Evolutionary conservation across 1,140 invertebrate species (phyloP), one percentile per base, ranked within the genome.

Genomic region (Dolichoris vasculosae): DNA sequence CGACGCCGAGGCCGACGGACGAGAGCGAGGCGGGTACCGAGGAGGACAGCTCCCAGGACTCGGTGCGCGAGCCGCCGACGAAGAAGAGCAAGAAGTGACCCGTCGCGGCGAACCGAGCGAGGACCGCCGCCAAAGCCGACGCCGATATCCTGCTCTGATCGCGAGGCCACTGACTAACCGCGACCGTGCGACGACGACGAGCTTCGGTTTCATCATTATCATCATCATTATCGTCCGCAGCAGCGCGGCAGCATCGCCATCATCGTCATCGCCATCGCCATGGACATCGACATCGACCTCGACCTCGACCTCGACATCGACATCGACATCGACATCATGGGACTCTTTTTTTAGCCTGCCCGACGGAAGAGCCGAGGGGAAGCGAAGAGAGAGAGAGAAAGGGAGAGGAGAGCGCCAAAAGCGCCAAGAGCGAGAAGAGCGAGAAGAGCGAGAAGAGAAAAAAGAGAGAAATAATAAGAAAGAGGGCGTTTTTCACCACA

Each of bases 1-100:
- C 92, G 77, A 90, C 92, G 81, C 90, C 92, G 75, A 90, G 93
- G 86, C 91, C 92, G 46, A 93, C 93, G 71, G 93, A 93, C 87
- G 86, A 84, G 59, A 93, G 92, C 86, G 92, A 93, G 86, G 81
- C n/a, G 40, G 92, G 92, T 83, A 92, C 92, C 64, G 91, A 91
- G 87, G 86, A 90, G 48, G 92, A 93, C 67, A 91, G 90, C 86
- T 75, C 64, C 17, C 92, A 93, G 87, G 92, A 93, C 86, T 83
- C 80, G 32, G 90, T 85, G 51, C 91, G 91, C 87, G 92, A 93
- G 85, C 93, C 93, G 84, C 92, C 92, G 32, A 83, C 88, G n/a
- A 93, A 93, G 89, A 93, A 93, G 83, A 92, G 88, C 84, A 93
- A 93, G 90, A 93, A 93, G 93, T 93, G 93, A 93, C 92, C 91